Conservation (phyloP, 2,113 vertebrate species). For the Heterocephalus glaber region DNA sequence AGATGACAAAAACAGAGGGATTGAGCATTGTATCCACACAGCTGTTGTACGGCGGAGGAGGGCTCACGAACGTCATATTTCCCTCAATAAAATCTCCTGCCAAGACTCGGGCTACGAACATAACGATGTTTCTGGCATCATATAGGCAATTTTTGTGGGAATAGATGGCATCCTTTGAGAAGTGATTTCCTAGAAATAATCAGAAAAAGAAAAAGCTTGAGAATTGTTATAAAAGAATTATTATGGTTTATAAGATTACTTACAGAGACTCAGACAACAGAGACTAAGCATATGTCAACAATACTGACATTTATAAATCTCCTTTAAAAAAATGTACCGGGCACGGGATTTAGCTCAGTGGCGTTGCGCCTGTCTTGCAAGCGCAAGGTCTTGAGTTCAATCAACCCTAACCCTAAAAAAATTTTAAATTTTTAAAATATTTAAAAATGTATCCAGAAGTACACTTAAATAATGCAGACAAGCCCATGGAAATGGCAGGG, state of each 20-base stretch:
- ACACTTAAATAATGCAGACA: conserved; percentile 70
- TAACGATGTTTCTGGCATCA: conserved; percentile 68
- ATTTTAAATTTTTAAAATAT: too few relatives aligned
- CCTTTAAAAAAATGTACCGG: background rate
- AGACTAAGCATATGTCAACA: conserved; percentile 82
- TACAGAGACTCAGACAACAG: conserved; percentile 72
- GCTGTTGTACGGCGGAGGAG: conserved; percentile 91
- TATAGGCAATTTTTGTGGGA: conserved; percentile 84
- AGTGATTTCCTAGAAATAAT: conserved; percentile 91
- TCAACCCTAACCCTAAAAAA: too few relatives aligned
- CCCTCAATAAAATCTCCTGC: conserved; percentile 90
- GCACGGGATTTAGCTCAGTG: too few relatives aligned
- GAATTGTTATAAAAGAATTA: conserved; percentile 68
- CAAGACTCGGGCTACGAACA: conserved; percentile 92
- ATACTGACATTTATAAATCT: conserved; percentile 50
- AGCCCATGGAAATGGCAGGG: background rate
- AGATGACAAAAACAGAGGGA: conserved; percentile 94
- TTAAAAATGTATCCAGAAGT: background rate
- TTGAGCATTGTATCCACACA: conserved; percentile 88
- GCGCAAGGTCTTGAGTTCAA: too few relatives aligned
- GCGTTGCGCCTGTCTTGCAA: too few relatives aligned
- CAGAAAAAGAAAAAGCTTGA: conserved; percentile 48
- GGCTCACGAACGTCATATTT: conserved; percentile 76
- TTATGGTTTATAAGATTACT: conserved; percentile 51
- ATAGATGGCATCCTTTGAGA: conserved; percentile 90